phyloP scores from a whole-genome alignment of 2,797 vertebrate species.

The Galaxias olidus region DNA sequence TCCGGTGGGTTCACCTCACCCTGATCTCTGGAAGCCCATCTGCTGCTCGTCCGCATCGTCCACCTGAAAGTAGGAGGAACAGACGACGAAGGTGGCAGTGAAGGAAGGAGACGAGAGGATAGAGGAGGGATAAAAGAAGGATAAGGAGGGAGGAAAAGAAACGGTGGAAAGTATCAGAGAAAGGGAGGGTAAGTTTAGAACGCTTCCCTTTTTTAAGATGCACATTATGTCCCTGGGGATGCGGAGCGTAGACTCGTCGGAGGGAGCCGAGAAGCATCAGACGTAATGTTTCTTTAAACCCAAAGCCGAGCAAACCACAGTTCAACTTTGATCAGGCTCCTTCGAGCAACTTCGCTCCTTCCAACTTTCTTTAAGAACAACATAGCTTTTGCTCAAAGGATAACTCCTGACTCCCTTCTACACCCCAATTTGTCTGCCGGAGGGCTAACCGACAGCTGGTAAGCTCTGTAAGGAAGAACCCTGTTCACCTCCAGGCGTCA shows the following conservation, averaged over 20 bases:
- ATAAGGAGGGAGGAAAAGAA: background rate
- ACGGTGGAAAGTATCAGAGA: background rate
- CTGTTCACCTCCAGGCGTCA: conserved; percentile 34
- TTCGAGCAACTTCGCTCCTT: too few relatives aligned
- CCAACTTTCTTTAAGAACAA: too few relatives aligned
- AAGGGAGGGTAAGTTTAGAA: background rate
- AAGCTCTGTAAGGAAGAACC: conserved; percentile 28
- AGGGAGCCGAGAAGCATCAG: too few relatives aligned
- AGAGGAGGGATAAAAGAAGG: background rate
- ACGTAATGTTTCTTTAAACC: too few relatives aligned
- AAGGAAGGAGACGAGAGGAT: background rate
- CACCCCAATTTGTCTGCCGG: conserved; percentile 31
- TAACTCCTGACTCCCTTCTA: conserved; percentile 10
- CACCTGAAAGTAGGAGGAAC: conserved; percentile 6
- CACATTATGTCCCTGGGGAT: background rate
- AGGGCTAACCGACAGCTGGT: conserved; percentile 33
- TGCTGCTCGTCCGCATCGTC: conserved; percentile 32
- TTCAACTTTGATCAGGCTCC: too few relatives aligned
- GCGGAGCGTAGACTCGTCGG: too few relatives aligned
- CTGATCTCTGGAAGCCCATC: conserved; percentile 32
- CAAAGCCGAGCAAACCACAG: too few relatives aligned
- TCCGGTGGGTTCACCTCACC: conserved; percentile 34
- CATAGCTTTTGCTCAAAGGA: too few relatives aligned
- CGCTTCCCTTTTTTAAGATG: background rate
- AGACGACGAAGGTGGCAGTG: conserved; percentile 6